A percentile compares a stretch with the other conserved stretches of the same genome.
Conservation (phyloP, 2,113 vertebrate genomes). For the Pan troglodytes region NHGRI_mPanTro3-v2.1_pri NC_072416.2:46926501-46927000, state of each 20-base stretch:
- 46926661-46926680: rapidly evolving
- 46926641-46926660: neutral
- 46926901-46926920: neutral
- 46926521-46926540: rapidly evolving
- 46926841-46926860: neutral
- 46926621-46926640: neutral
- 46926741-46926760: neutral
- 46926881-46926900: neutral
- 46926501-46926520: neutral
- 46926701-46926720: neutral
- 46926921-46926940: neutral
- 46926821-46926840: neutral
- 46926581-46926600: rapidly evolving
- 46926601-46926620: neutral
- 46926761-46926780: neutral
- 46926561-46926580: neutral
- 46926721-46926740: neutral
- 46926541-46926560: neutral
- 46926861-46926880: neutral
- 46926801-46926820: neutral
- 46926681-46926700: neutral
- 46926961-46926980: neutral
- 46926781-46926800: neutral
- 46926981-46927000: neutral
- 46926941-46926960: neutral